Evolutionary conservation across 2,888 invertebrate genomes (phyloP).

Genomic region (Cynaeus angustus): DNA sequence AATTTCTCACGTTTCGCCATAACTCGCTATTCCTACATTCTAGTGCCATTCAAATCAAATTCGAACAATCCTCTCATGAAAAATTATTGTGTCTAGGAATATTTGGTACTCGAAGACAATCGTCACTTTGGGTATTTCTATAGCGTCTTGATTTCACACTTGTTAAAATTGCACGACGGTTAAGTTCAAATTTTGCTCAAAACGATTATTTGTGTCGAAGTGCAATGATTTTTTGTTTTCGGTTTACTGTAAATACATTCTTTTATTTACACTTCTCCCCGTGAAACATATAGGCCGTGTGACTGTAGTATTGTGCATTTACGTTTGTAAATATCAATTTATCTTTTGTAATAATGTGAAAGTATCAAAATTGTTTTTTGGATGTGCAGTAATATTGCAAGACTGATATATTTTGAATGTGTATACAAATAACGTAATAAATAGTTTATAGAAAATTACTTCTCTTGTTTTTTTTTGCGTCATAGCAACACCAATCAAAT

Average conservation of each 20-base stretch:
- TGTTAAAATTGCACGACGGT: conserved; percentile 60
- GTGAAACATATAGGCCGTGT: conserved; percentile 68
- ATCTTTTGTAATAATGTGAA: conserved; percentile 54
- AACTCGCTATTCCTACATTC: conserved; percentile 28
- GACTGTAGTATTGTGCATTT: conserved; percentile 72
- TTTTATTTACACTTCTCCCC: conserved; percentile 47
- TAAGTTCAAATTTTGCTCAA: conserved; percentile 59
- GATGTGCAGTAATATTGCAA: conserved; percentile 68
- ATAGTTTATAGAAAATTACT: conserved; percentile 63
- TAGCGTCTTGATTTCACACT: conserved; percentile 52
- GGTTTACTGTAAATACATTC: conserved; percentile 48
- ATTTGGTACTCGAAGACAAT: conserved; percentile 58
- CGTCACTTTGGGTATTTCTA: conserved; percentile 48
- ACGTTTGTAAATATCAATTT: conserved; percentile 63
- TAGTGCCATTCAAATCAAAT: conserved; percentile 41
- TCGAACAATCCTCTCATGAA: conserved; percentile 10
- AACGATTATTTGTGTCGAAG: conserved; percentile 45
- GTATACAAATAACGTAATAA: conserved; percentile 66
- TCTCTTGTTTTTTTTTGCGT: no score
- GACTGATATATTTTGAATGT: conserved; percentile 72
- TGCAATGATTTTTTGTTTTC: conserved; percentile 55
- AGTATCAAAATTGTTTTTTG: conserved; percentile 53
- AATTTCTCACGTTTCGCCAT: conserved; percentile 46
- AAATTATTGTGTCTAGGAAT: conserved; percentile 32
- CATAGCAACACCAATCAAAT: no score